Evolutionary conservation across 1,140 invertebrate genomes (phyloP).

Genomic region (Helicoverpa zea): DNA sequence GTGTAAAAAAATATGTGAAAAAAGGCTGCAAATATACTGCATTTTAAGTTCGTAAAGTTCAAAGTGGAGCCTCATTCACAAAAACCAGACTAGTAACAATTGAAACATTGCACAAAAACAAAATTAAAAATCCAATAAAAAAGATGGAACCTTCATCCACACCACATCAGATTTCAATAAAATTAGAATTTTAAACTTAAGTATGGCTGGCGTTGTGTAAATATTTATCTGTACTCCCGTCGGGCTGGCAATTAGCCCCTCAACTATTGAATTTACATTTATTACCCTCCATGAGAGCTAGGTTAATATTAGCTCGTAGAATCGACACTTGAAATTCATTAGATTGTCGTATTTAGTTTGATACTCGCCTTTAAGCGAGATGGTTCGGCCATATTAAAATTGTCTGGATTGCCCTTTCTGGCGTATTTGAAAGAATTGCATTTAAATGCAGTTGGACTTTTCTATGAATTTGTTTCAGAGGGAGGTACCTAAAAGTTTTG

Average conservation of each 20-base stretch:
- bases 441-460: too few species aligned
- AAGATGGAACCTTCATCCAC: constrained; percentile 13
- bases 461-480: too few species aligned
- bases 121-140: background rate
- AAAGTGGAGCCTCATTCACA: background rate
- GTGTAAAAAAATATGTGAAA: background rate
- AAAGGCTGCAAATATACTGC: background rate
- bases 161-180: constrained; percentile 53
- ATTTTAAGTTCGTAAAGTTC: too few species aligned
- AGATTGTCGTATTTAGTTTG: constrained; percentile 54
- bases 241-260: constrained; percentile 63
- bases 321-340: constrained; percentile 63
- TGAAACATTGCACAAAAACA: background rate
- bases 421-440: background rate
- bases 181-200: constrained; percentile 65
- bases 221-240: constrained; percentile 58
- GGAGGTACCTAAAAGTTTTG: too few species aligned
- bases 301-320: constrained; percentile 65
- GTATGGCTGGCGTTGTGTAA: constrained; percentile 57
- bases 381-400: constrained; percentile 19
- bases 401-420: background rate
- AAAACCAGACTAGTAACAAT: too few species aligned
- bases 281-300: constrained; percentile 61
- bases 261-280: constrained; percentile 67
- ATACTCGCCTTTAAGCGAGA: constrained; percentile 32